Evolutionary conservation across 1,140 invertebrate species (phyloP), one percentile per base, ranked within the genome.

Genomic region (Aphelenchoides avenae): DNA sequence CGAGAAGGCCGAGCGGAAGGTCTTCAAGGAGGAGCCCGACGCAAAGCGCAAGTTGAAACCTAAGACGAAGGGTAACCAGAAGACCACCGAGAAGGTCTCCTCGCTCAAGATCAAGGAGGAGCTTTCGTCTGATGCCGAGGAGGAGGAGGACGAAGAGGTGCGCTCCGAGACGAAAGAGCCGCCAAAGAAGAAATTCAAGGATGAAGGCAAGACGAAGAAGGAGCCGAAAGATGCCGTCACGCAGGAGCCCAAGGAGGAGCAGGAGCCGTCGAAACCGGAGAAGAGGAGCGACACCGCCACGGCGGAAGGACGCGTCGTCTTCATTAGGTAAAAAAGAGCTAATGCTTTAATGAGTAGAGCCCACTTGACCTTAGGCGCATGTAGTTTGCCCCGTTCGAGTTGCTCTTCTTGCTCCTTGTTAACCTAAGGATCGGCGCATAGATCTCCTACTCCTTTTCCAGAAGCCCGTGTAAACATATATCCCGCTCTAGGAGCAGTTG

Each of bases 261-360:
- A n/a, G n/a, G n/a, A n/a, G n/a, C n/a, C n/a, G n/a, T n/a, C n/a
- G n/a, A n/a, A n/a, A n/a, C n/a, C n/a, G n/a, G n/a, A n/a, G n/a
- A n/a, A n/a, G n/a, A n/a, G n/a, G n/a, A n/a, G n/a, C n/a, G n/a
- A 68, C 22, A 29, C 24, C 5, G 66, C 66, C 0, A 27, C 62
- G n/a, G 30, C 36, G 11, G 65, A 67, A 47, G 65, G 68, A 29
- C 22, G 65, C 9, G 65, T 67, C 2, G 48, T 67, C 13, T 71
- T 67, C 37, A 29, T 67, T 11, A 50, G 60, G 65, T 66, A 33
- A 41, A 22, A n/a, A n/a, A n/a, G n/a, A n/a, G n/a, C n/a, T n/a
- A n/a, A n/a, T n/a, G n/a, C n/a, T n/a, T n/a, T n/a, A n/a, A n/a
- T n/a, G n/a, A n/a, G n/a, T n/a, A n/a, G n/a, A n/a, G n/a, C n/a